Conservation (phyloP, 2,888 invertebrate species). For the Gryllus longicercus region DNA sequence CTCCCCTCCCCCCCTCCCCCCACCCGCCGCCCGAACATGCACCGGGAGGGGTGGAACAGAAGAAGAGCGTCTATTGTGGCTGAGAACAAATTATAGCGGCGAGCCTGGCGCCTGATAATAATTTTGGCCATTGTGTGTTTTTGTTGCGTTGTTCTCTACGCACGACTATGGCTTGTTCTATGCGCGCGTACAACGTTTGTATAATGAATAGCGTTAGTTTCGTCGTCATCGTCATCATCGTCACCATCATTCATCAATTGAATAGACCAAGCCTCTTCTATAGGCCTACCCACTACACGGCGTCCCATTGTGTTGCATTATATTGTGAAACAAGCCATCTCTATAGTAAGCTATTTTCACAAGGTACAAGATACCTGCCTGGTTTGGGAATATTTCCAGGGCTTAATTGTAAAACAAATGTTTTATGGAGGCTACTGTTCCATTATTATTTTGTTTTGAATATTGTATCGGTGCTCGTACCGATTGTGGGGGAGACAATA, state of each 20-base stretch:
- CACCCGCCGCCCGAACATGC: not conserved
- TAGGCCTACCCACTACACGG: not conserved
- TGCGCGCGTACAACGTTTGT: slow-evolving; percentile 5
- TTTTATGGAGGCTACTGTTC: not conserved
- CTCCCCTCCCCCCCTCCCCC: no score
- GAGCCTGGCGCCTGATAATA: not conserved
- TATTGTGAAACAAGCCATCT: slow-evolving; percentile 17
- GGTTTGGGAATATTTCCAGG: slow-evolving; percentile 10
- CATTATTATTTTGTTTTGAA: slow-evolving; percentile 11
- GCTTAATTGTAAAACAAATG: slow-evolving; percentile 17
- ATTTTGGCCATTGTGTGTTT: slow-evolving; percentile 17
- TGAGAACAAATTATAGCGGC: slow-evolving; percentile 17
- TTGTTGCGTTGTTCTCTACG: slow-evolving; percentile 17
- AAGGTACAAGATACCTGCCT: slow-evolving; percentile 17
- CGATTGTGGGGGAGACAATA: not conserved
- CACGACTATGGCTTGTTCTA: slow-evolving; percentile 11
- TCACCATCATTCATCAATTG: slow-evolving; percentile 17
- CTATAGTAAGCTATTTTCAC: slow-evolving; percentile 17
- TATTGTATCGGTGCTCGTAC: slow-evolving; percentile 1
- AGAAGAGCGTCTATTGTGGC: slow-evolving; percentile 17
- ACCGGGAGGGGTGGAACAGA: not conserved
- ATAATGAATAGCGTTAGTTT: slow-evolving; percentile 17
- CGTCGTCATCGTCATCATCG: slow-evolving; percentile 9
- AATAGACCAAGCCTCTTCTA: slow-evolving; percentile 1
- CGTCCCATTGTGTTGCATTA: slow-evolving; percentile 11